Base-by-base conservation (phyloP, 2,888 invertebrate genomes). In the Exephanes ischioxanthus region DNA sequence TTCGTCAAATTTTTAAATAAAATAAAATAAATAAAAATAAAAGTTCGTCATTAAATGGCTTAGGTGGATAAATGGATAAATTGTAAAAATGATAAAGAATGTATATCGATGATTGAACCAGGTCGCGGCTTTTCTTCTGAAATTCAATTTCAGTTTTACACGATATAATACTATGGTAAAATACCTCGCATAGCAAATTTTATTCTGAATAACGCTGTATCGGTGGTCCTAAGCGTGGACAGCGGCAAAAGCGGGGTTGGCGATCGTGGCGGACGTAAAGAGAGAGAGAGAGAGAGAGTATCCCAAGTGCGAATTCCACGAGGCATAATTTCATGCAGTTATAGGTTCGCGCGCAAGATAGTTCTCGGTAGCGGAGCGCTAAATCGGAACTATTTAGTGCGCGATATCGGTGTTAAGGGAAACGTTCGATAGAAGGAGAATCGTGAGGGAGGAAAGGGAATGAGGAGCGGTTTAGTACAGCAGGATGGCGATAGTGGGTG, bases 331-430 rank as follows among this genome's bases (percentile, higher is more conserved):
- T 88, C 88, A 85, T 89, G 89, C 89, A 89, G 87, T 90, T 89
- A 89, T 87, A 87, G 85, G 80, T 83, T 87, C 79, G 87, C 84
- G 86, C 77, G 83, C 78, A 87, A 63, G 86, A 88, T 89, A 88
- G 86, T 87, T 87, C 75, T 83, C 76, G 87, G 87, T 87, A 76
- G 76, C 66, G 16, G 22, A 55, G 61, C 70, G 88, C 84, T 88
- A 89, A 89, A 89, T 89, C 88, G 88, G 86, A 90, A 90, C 91
- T 90, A 91, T 91, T 90, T 91, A 90, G 89, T 88, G 87, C 88
- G 88, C 88, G 88, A 88, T 89, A 84, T 80, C 71, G 80, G 84
- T 63, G 71, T 16, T 67, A 80, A 55, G 76, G 72, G 80, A 79
- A 68, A 41, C 51, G 33, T 41, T 45, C 68, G 70, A 51, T 80